Conservation (phyloP, 2,888 invertebrate species). For the Desoria tigrina region DNA sequence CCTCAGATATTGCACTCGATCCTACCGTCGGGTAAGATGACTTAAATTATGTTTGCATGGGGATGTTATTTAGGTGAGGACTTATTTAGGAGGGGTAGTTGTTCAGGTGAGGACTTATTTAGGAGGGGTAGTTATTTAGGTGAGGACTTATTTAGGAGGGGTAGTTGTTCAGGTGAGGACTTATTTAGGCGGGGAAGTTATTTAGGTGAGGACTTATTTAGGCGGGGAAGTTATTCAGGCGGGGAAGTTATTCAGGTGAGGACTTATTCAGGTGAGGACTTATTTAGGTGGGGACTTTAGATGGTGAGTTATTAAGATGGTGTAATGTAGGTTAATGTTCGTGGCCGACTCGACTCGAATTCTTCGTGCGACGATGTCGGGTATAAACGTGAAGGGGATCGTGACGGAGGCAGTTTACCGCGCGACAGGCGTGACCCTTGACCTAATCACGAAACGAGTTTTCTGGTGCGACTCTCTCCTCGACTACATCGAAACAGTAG, state of each 20-base stretch:
- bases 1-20: conserved; percentile 89
- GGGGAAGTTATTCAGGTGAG: too few species aligned
- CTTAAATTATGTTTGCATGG: not conserved
- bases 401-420: conserved; percentile 91
- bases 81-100: too few species aligned
- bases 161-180: too few species aligned
- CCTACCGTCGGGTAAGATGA: conserved; percentile 73
- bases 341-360: conserved; percentile 61
- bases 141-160: not conserved
- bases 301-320: not conserved
- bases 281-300: too few species aligned
- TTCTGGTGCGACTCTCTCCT: conserved; percentile 96
- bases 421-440: conserved; percentile 87
- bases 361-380: conserved; percentile 91
- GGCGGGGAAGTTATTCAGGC: too few species aligned
- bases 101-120: too few species aligned
- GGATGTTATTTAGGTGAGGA: not conserved
- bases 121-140: too few species aligned
- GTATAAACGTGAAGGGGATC: conserved; percentile 77
- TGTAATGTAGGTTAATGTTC: conserved; percentile 60
- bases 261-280: too few species aligned
- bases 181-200: not conserved
- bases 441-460: conserved; percentile 83
- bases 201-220: not conserved
- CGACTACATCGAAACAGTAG: conserved; percentile 93